Evolutionary conservation across 2,113 vertebrate genomes (phyloP).

Genomic region (Carollia perspicillata): DNA sequence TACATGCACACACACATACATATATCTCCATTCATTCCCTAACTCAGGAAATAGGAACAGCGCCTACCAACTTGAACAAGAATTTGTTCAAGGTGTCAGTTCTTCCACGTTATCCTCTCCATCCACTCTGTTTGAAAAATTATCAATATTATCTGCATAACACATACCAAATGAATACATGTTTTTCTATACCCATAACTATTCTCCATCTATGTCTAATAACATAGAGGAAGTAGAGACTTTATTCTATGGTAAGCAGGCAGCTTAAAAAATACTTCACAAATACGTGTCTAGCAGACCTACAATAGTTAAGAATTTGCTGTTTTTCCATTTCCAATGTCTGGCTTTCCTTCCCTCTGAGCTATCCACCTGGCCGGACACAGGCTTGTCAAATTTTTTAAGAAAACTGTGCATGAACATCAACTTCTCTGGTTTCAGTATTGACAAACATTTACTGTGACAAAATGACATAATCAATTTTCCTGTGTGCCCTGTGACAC

Average conservation of each 20-base stretch:
- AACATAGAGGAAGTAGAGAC: not conserved
- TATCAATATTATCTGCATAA: not conserved
- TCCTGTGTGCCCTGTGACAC: not conserved
- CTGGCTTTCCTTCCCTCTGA: not conserved
- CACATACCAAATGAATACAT: not conserved
- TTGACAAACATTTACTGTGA: not conserved
- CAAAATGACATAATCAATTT: not conserved
- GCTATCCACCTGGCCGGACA: not conserved
- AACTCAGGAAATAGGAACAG: not conserved
- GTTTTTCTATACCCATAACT: not conserved
- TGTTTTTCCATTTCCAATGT: not conserved
- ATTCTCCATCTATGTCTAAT: not conserved
- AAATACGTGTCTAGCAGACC: not conserved
- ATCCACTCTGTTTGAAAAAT: not conserved
- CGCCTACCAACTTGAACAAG: not conserved
- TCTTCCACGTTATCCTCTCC: not conserved
- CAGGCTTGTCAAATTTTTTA: no score
- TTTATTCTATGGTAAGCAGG: not conserved
- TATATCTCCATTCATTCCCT: not conserved
- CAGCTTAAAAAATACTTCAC: not conserved
- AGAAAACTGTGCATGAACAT: no score
- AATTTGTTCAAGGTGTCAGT: not conserved
- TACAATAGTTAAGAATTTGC: not conserved
- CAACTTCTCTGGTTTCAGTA: not conserved
- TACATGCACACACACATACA: no score